These are phyloP conservation scores for Sinocyclocheilus rhinocerous DNA, from an alignment of 2,113 vertebrate species.

Conservation along the genomic window DNA sequence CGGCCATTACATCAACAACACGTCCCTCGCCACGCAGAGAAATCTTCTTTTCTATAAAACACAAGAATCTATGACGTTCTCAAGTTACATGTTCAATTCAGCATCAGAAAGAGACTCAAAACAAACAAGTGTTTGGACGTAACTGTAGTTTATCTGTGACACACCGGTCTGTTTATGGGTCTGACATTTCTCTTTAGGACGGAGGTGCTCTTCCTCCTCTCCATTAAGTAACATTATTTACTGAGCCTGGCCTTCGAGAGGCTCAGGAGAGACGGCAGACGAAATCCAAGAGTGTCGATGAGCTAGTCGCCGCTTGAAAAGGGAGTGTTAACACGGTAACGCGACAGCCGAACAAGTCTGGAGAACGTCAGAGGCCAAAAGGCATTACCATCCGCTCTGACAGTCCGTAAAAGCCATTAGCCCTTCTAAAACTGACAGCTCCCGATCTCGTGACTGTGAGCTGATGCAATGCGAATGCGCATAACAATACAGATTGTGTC, in stretches of 20 bases:
- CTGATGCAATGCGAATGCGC: constrained; percentile 64
- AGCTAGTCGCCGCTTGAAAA: not conserved
- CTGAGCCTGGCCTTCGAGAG: constrained; percentile 16
- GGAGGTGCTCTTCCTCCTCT: constrained; percentile 19
- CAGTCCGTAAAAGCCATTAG: constrained; percentile 59
- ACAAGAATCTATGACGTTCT: not conserved
- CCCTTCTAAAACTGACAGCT: constrained; percentile 55
- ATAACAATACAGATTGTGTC: too few species aligned
- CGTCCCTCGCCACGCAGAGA: not conserved
- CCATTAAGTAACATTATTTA: constrained; percentile 49
- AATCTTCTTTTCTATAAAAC: not conserved
- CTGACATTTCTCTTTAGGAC: constrained; percentile 14
- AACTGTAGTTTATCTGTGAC: not conserved
- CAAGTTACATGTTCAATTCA: not conserved
- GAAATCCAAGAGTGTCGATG: not conserved
- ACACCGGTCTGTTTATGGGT: not conserved
- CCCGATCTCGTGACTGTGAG: constrained; percentile 54
- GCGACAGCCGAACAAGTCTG: constrained; percentile 40
- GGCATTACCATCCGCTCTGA: constrained; percentile 54
- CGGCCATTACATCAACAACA: constrained; percentile 58
- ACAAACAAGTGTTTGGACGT: not conserved
- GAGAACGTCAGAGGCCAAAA: constrained; percentile 54
- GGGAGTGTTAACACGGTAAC: constrained; percentile 49
- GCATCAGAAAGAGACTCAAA: not conserved
- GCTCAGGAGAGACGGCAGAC: not conserved